Percentiles rank a stretch among this genome's conserved stretches.
These are phyloP conservation scores for Caenorhabditis becei DNA, from an alignment of 2,888 invertebrate species.

Conservation along the genomic window DNA sequence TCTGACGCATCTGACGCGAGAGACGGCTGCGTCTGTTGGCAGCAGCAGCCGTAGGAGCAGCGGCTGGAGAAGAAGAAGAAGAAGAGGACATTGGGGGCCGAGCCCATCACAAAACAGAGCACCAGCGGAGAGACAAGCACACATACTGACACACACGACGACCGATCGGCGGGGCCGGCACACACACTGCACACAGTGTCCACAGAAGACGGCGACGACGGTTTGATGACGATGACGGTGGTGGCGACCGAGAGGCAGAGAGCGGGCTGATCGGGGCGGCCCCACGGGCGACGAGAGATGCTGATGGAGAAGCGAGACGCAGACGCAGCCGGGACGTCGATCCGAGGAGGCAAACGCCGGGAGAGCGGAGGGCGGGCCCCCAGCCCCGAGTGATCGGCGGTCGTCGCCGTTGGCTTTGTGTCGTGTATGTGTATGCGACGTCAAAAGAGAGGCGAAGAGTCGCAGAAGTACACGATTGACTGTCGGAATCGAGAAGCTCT, in stretches of 20 bases:
- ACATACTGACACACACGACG: slow-evolving; percentile 36
- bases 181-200: slow-evolving; percentile 56
- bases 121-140: slow-evolving; percentile 12
- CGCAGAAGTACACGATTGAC: not conserved
- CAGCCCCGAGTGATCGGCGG: slow-evolving; percentile 42
- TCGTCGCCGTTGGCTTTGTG: slow-evolving; percentile 50
- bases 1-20: slow-evolving; percentile 57
- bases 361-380: slow-evolving; percentile 17
- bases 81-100: slow-evolving; percentile 47
- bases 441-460: slow-evolving; percentile 16
- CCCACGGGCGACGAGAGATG: slow-evolving; percentile 7
- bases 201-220: slow-evolving; percentile 51
- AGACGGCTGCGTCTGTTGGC: slow-evolving; percentile 55
- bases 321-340: slow-evolving; percentile 23
- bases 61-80: slow-evolving; percentile 10
- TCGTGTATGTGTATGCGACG: slow-evolving; percentile 19
- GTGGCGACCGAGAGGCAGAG: slow-evolving; percentile 11
- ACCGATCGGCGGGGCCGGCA: slow-evolving; percentile 20
- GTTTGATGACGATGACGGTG: slow-evolving; percentile 43
- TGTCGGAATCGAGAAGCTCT: not conserved
- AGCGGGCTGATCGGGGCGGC: slow-evolving; percentile 2
- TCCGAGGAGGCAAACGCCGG: slow-evolving; percentile 38
- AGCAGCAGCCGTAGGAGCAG: slow-evolving; percentile 39
- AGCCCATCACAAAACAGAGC: slow-evolving; percentile 43
- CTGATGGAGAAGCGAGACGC: slow-evolving; percentile 17